These are phyloP conservation scores for Oryzias melastigma DNA, from an alignment of 2,113 vertebrate species.

Conservation along the genomic window DNA sequence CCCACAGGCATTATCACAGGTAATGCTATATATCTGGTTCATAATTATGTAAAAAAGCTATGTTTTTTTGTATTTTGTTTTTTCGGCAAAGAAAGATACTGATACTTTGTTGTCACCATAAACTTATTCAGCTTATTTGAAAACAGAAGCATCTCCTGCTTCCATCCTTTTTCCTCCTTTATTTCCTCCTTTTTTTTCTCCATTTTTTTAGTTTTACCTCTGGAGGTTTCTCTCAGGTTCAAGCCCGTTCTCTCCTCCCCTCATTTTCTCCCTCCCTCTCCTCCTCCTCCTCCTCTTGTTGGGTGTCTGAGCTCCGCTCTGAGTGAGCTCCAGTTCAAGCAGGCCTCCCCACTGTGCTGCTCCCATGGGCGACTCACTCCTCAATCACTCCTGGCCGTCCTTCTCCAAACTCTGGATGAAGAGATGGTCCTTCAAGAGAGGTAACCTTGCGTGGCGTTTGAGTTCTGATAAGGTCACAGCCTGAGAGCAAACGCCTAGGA, in stretches of 20 bases:
- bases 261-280: not conserved
- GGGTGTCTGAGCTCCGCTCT: conserved; percentile 58
- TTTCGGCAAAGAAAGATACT: too few species aligned
- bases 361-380: conserved; percentile 85
- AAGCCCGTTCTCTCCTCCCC: conserved; percentile 1
- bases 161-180: too few species aligned
- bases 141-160: too few species aligned
- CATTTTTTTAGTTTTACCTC: too few species aligned
- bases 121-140: too few species aligned
- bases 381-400: conserved; percentile 96
- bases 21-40: too few species aligned
- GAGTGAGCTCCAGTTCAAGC: conserved; percentile 44
- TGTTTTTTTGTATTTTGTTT: too few species aligned
- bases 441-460: conserved; percentile 64
- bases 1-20: too few species aligned
- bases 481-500: conserved; percentile 6
- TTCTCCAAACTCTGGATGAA: conserved; percentile 96
- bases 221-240: conserved; percentile 11
- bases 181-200: too few species aligned
- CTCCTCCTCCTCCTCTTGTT: conserved; percentile 41
- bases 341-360: conserved; percentile 40
- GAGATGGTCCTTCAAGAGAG: conserved; percentile 95
- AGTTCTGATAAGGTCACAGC: not conserved
- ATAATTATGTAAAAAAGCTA: too few species aligned
- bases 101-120: too few species aligned